phyloP scores from a whole-genome alignment of 1,140 invertebrate species.

The Drosophila tropicalis region DNA sequence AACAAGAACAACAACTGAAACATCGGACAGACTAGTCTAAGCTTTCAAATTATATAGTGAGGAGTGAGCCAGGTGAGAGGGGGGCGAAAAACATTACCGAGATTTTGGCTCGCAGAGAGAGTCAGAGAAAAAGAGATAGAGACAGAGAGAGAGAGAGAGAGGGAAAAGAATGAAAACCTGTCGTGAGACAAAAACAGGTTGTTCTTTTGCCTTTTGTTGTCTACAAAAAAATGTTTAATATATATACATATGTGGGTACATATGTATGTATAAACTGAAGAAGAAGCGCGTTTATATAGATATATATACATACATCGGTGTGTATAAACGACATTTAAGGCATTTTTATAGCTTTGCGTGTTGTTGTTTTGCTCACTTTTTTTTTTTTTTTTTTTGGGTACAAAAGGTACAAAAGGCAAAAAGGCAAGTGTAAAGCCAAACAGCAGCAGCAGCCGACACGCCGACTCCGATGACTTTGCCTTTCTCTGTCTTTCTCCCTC shows the following conservation, averaged over 20 bases:
- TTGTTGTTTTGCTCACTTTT: slow-evolving; percentile 34
- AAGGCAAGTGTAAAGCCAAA: slow-evolving; percentile 41
- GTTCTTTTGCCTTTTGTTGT: slow-evolving; percentile 65
- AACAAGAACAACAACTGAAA: slow-evolving; percentile 20
- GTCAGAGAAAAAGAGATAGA: background rate
- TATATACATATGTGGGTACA: background rate
- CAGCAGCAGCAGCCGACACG: slow-evolving; percentile 22
- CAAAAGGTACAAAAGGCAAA: slow-evolving; percentile 25
- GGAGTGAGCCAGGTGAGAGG: background rate
- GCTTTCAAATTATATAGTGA: slow-evolving; percentile 39
- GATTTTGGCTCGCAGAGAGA: slow-evolving; percentile 67
- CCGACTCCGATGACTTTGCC: slow-evolving; percentile 56
- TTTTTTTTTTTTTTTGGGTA: slow-evolving; percentile 61
- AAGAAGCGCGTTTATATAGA: slow-evolving; percentile 51
- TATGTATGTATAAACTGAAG: slow-evolving; percentile 22
- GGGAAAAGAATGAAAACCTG: slow-evolving; percentile 15
- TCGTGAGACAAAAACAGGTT: slow-evolving; percentile 55
- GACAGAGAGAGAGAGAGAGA: background rate
- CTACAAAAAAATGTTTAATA: slow-evolving; percentile 59
- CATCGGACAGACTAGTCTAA: slow-evolving; percentile 52
- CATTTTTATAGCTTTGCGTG: slow-evolving; percentile 76
- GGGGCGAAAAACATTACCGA: slow-evolving; percentile 37
- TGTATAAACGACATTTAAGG: slow-evolving; percentile 70
- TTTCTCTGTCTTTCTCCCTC: slow-evolving; percentile 14
- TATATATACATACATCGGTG: slow-evolving; percentile 12